phyloP scores from a whole-genome alignment of 1,140 invertebrate species.

The Drosophila grimshawi region DNA sequence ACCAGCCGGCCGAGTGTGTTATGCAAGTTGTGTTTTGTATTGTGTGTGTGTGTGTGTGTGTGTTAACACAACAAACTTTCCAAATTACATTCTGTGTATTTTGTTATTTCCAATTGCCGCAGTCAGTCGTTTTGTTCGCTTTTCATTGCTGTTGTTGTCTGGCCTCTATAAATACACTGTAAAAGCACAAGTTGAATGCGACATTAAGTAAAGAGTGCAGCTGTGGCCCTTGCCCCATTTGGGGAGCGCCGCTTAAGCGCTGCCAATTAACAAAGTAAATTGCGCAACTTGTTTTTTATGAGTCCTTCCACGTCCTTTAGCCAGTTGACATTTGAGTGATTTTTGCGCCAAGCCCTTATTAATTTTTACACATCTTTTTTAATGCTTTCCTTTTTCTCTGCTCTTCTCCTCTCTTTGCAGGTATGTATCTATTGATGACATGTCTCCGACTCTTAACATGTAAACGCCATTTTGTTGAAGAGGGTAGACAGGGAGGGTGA shows the following conservation, averaged over 20 bases:
- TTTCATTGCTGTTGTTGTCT: conserved; percentile 20
- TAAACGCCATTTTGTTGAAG: conserved; percentile 34
- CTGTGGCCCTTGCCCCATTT: background rate
- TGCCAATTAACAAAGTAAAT: conserved; percentile 69
- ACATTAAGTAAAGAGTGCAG: background rate
- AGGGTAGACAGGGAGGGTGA: background rate
- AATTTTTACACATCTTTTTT: conserved; percentile 42
- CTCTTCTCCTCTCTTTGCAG: conserved; percentile 56
- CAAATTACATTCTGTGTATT: conserved; percentile 65
- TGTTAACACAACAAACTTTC: conserved; percentile 67
- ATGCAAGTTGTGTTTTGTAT: conserved; percentile 1
- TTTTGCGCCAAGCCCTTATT: conserved; percentile 53
- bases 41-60: conserved; percentile 12
- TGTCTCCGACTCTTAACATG: conserved; percentile 23
- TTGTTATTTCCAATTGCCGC: conserved; percentile 25
- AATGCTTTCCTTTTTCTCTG: conserved; percentile 1
- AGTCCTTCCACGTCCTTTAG: background rate
- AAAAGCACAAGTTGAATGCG: conserved; percentile 7
- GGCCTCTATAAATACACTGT: conserved; percentile 32
- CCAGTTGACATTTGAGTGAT: conserved; percentile 34
- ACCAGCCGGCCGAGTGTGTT: conserved; percentile 40
- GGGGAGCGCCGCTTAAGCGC: conserved; percentile 25
- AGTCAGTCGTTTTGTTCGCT: background rate
- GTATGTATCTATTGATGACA: conserved; percentile 68
- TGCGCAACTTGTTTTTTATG: conserved; percentile 30